phyloP scores from a whole-genome alignment of 2,888 invertebrate species.

The Chaetogeoica ovagalla region DNA sequence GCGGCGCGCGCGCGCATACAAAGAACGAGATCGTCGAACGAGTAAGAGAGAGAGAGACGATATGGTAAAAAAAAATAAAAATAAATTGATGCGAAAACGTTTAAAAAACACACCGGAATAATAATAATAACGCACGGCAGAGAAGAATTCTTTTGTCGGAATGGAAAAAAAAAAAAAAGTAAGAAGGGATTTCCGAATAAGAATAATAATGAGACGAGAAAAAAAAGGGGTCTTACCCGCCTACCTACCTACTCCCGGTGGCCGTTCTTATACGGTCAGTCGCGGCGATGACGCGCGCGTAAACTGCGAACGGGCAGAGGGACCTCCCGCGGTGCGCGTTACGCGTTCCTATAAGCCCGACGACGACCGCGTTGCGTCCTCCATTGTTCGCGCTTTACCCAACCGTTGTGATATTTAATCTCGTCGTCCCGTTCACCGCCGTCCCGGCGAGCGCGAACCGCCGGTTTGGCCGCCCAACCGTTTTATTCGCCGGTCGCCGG shows the following conservation, averaged over 20 bases:
- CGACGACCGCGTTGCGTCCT: too few species aligned
- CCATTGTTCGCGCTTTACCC: too few species aligned
- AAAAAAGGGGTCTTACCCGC: too few species aligned
- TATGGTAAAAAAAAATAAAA: background rate
- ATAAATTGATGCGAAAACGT: slow-evolving; percentile 42
- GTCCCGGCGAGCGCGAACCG: too few species aligned
- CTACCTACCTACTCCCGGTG: too few species aligned
- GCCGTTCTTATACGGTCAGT: slow-evolving; percentile 49
- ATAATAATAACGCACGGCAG: slow-evolving; percentile 14
- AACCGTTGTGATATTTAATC: too few species aligned
- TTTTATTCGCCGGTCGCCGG: too few species aligned
- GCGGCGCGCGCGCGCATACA: background rate
- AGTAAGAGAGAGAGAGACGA: background rate
- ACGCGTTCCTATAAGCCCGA: too few species aligned
- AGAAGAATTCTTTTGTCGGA: slow-evolving; percentile 36
- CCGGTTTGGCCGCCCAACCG: too few species aligned
- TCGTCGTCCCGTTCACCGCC: too few species aligned
- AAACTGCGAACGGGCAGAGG: background rate
- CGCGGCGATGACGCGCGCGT: background rate
- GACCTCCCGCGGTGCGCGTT: slow-evolving; percentile 45
- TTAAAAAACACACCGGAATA: slow-evolving; percentile 39
- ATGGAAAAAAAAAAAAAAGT: background rate
- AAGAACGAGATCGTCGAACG: too few species aligned
- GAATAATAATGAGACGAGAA: background rate
- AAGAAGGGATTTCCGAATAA: slow-evolving; percentile 45